Percentiles rank a stretch among this genome's conserved stretches.
Evolutionary conservation across 2,113 vertebrate species (phyloP).

Genomic region (Bagarius yarrelli): DNA sequence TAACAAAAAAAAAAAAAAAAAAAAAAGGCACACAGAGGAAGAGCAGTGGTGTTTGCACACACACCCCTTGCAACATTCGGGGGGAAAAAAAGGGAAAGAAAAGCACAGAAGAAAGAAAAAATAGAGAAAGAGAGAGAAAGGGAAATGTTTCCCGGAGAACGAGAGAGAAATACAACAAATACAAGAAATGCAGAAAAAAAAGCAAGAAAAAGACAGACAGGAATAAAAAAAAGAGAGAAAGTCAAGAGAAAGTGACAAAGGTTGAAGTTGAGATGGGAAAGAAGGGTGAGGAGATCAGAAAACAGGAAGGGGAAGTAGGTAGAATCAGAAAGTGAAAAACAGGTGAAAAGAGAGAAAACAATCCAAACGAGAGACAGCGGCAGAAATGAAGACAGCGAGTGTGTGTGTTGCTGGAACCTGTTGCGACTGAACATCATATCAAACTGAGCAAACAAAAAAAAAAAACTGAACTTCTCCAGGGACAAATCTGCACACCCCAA

Average conservation of each 20-base stretch:
- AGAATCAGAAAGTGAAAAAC: neutral
- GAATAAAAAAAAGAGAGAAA: too few species aligned
- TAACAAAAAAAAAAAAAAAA: slow-evolving; percentile 9
- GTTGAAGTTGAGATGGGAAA: neutral
- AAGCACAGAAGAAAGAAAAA: too few species aligned
- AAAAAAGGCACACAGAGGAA: slow-evolving; percentile 3
- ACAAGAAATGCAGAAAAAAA: too few species aligned
- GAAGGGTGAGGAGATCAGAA: neutral
- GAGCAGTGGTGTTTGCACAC: too few species aligned
- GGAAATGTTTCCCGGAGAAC: too few species aligned
- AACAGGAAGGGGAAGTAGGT: neutral
- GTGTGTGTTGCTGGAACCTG: neutral
- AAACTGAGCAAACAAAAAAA: neutral
- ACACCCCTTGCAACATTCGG: too few species aligned
- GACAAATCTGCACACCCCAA: slow-evolving; percentile 41
- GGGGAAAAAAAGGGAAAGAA: too few species aligned
- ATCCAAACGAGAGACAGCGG: neutral
- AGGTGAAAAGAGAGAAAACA: too few species aligned
- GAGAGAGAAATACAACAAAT: too few species aligned
- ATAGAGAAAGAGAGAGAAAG: too few species aligned
- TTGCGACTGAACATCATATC: slow-evolving; percentile 15
- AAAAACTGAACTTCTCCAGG: slow-evolving; percentile 1
- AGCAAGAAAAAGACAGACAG: too few species aligned
- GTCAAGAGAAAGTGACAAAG: neutral
- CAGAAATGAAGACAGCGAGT: neutral